Percentiles rank a stretch among this genome's conserved stretches.
These are phyloP conservation scores for Drosophila yooni DNA, from an alignment of 2,888 invertebrate species.

Conservation along the genomic window DNA sequence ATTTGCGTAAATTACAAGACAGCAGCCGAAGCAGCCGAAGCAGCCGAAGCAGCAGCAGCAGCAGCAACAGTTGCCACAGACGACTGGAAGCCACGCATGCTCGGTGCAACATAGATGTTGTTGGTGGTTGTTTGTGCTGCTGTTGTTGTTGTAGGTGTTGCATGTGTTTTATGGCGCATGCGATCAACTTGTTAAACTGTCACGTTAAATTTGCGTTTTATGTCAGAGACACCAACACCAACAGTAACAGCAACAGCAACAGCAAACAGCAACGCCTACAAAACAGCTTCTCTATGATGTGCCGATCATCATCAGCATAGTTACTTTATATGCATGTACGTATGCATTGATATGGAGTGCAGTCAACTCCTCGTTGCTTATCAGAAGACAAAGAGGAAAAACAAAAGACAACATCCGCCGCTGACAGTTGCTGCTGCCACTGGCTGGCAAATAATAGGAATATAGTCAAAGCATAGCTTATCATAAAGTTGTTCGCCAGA, in stretches of 20 bases:
- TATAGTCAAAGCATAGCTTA: slow-evolving; percentile 31
- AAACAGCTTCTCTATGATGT: slow-evolving; percentile 59
- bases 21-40: slow-evolving; percentile 49
- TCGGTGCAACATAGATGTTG: slow-evolving; percentile 42
- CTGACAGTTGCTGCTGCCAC: slow-evolving; percentile 42
- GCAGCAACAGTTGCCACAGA: slow-evolving; percentile 29
- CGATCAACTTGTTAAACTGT: slow-evolving; percentile 79
- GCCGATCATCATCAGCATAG: slow-evolving; percentile 45
- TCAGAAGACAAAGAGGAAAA: slow-evolving; percentile 47
- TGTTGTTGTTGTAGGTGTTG: slow-evolving; percentile 72
- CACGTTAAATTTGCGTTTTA: slow-evolving; percentile 82
- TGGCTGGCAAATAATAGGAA: slow-evolving; percentile 43
- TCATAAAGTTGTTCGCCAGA: slow-evolving; percentile 18
- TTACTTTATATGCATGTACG: not conserved
- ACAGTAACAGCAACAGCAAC: slow-evolving; percentile 21
- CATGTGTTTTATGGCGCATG: slow-evolving; percentile 81
- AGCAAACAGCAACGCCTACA: slow-evolving; percentile 17
- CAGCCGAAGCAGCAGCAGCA: slow-evolving; percentile 28
- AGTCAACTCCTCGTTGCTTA: slow-evolving; percentile 70
- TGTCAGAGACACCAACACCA: slow-evolving; percentile 49
- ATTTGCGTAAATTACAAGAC: slow-evolving; percentile 81
- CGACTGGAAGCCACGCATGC: slow-evolving; percentile 75
- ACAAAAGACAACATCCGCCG: slow-evolving; percentile 71
- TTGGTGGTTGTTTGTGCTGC: slow-evolving; percentile 23
- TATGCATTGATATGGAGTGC: slow-evolving; percentile 57